Percentiles rank a stretch among this genome's conserved stretches.
Evolutionary conservation across 2,888 invertebrate genomes (phyloP).

Genomic region (Dicyrtomina minuta): DNA sequence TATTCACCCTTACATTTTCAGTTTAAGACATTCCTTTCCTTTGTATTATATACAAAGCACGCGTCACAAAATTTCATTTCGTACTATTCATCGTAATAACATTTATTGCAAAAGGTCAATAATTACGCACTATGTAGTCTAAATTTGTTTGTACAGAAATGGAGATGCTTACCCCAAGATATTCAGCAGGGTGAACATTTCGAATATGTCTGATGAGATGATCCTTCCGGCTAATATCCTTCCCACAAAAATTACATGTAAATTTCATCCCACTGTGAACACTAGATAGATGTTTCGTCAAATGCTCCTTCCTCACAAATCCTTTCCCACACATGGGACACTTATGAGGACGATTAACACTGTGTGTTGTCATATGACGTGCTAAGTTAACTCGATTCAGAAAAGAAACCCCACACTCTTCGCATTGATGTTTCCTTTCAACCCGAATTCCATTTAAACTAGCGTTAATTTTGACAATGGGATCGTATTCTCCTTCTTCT

Average conservation of each 20-base stretch:
- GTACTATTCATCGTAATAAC: too few species aligned
- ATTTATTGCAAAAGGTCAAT: too few species aligned
- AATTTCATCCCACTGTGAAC: slow-evolving; percentile 49
- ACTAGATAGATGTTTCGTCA: slow-evolving; percentile 48
- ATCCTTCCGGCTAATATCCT: slow-evolving; percentile 49
- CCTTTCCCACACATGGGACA: slow-evolving; percentile 48
- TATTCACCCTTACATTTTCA: background rate
- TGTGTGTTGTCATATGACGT: slow-evolving; percentile 45
- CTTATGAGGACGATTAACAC: slow-evolving; percentile 45
- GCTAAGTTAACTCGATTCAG: slow-evolving; percentile 40
- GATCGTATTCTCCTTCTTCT: slow-evolving; percentile 27
- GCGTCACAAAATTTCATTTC: too few species aligned
- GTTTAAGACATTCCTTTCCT: too few species aligned
- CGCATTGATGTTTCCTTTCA: slow-evolving; percentile 41
- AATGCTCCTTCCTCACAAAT: slow-evolving; percentile 48
- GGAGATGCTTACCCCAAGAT: slow-evolving; percentile 43
- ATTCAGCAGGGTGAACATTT: slow-evolving; percentile 49
- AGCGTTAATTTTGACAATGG: slow-evolving; percentile 29
- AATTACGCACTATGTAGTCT: too few species aligned
- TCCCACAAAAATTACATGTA: slow-evolving; percentile 49
- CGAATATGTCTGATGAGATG: slow-evolving; percentile 50
- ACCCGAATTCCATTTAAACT: slow-evolving; percentile 33
- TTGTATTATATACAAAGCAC: too few species aligned
- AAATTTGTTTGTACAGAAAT: too few species aligned
- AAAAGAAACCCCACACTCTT: slow-evolving; percentile 46